Base-by-base conservation (phyloP, 2,113 vertebrate genomes). In the Labeo rohita region DNA sequence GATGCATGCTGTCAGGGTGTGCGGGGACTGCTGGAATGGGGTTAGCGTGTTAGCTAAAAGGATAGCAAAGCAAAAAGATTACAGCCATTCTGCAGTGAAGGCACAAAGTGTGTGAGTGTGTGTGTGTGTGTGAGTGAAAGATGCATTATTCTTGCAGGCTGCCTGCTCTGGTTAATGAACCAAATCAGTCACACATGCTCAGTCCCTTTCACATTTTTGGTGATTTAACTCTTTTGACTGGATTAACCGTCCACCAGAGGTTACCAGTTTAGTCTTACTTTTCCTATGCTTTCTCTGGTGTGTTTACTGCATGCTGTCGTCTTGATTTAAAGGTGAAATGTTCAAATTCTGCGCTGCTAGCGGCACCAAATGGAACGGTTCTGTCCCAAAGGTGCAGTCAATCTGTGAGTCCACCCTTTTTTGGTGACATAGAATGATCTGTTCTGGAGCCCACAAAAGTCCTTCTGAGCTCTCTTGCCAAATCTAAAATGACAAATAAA, bases 101-200 rank as follows among this genome's bases (percentile, higher is more conserved):
- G 16, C 47, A 72, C 66, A 43, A 56, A 21, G 80, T 34, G 70
- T 66, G 75, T 54, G 49, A 54, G 49, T 23, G 73, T 34, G 74
- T 77, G 49, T 21, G 78, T 3, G 75, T 34, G 75, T 6, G 74
- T 23, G 74, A 52, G 54, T 39, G 13, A 45, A 39, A 80, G 34
- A 83, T 83, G 47, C 80, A 83, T 83, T 83, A 70, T 47, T 36
- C 80, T 28, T 45, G 34, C 28, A 56, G 81, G 21, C 49, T 56
- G 34, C 16, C 36, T 61, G 34, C 21, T 73, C 81, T 43, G 21
- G 49, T 59, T 83, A 83, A 73, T 83, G 50, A 10, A 83, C 49
- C 50, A 83, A 73, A 83, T 83, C 81, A 50, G 80, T 68, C 77
- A 70, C 63, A 70, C 63, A 52, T 65, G 4, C 63, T 21, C 45